Evolutionary conservation across 1,140 invertebrate genomes (phyloP).

Genomic region (Aphis craccivora): DNA sequence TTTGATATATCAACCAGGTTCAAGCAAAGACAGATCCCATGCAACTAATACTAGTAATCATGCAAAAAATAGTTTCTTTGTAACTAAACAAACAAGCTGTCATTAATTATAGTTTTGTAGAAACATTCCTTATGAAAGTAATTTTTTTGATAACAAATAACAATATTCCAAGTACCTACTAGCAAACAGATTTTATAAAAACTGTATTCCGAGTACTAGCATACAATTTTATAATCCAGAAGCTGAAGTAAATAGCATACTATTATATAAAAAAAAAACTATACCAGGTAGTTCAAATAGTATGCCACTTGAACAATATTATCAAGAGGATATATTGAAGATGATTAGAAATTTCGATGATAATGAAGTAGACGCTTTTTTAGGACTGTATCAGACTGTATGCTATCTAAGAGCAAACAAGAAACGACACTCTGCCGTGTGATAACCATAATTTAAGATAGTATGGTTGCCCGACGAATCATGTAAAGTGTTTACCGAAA

Average conservation of each 20-base stretch:
- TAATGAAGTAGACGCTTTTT: neutral
- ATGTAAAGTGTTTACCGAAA: no score
- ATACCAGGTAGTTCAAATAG: conserved; percentile 86
- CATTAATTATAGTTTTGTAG: neutral
- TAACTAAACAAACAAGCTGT: neutral
- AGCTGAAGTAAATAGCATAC: no score
- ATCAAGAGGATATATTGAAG: neutral
- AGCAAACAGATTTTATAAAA: conserved; percentile 60
- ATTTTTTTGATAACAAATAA: neutral
- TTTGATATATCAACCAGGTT: neutral
- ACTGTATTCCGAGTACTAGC: conserved; percentile 59
- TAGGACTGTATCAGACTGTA: neutral
- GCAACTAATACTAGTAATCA: neutral
- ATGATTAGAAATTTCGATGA: neutral
- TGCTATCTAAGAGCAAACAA: no score
- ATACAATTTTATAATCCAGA: conserved; percentile 62
- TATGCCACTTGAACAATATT: conserved; percentile 64
- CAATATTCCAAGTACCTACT: neutral
- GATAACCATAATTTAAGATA: no score
- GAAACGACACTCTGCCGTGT: no score
- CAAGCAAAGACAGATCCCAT: neutral
- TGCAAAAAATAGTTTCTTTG: neutral
- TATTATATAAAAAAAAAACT: conserved; percentile 87
- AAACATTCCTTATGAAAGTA: neutral
- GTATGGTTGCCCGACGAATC: no score